Percentiles rank a stretch among this genome's conserved stretches.
Conservation (phyloP, 2,888 invertebrate species). For the Cordylochernes scorpioides region DNA sequence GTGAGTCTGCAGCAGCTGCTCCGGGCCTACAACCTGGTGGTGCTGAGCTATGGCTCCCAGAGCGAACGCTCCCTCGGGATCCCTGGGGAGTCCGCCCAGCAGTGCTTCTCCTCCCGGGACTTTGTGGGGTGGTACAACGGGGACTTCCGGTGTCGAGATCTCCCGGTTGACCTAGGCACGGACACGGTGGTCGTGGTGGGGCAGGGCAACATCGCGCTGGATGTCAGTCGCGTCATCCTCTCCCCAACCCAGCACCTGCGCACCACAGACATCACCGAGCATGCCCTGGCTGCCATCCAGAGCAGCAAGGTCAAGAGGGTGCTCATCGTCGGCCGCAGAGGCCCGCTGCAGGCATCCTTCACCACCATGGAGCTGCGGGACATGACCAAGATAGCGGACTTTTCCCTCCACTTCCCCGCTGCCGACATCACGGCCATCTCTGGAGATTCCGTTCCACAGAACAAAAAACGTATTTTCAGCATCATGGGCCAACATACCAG, state of each 20-base stretch:
- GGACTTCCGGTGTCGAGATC: constrained; percentile 41
- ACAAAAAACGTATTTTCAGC: too few relatives aligned
- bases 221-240: constrained; percentile 77
- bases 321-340: constrained; percentile 61
- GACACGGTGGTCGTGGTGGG: constrained; percentile 41
- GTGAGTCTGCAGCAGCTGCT: constrained; percentile 44
- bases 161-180: constrained; percentile 29
- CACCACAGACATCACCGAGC: constrained; percentile 67
- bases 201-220: constrained; percentile 93
- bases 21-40: too few relatives aligned
- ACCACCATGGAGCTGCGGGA: constrained; percentile 92
- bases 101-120: constrained; percentile 59
- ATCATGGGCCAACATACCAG: too few relatives aligned
- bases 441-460: too few relatives aligned
- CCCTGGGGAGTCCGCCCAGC: too few relatives aligned
- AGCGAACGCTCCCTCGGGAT: too few relatives aligned
- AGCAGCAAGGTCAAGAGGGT: constrained; percentile 51
- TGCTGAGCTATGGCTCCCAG: too few relatives aligned
- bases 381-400: constrained; percentile 55
- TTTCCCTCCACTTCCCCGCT: too few relatives aligned
- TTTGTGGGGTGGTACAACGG: constrained; percentile 99
- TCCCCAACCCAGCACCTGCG: constrained; percentile 37
- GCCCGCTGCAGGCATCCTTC: constrained; percentile 84
- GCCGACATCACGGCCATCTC: too few relatives aligned
- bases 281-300: constrained; percentile 44